A percentile compares a stretch with the other conserved stretches of the same genome.
Conservation (phyloP, 1,140 invertebrate genomes). For the Caenorhabditis tropicalis region DNA sequence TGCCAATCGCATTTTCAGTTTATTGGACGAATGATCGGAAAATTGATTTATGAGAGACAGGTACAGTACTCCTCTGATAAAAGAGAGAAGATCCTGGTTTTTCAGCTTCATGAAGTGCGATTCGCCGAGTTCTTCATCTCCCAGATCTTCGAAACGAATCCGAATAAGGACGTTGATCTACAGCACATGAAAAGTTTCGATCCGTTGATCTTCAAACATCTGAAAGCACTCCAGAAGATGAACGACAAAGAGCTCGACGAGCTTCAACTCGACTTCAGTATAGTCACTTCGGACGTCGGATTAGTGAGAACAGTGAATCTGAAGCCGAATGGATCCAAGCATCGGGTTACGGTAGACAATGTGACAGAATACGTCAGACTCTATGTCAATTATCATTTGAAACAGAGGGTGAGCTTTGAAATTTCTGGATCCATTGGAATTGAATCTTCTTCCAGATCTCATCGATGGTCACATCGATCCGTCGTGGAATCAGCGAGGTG, state of each 20-base stretch:
- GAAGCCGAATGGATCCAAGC: conserved; percentile 39
- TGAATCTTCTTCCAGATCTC: conserved; percentile 1
- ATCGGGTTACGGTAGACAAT: conserved; percentile 47
- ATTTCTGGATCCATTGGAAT: not conserved
- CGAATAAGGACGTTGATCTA: conserved; percentile 25
- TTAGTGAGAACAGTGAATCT: conserved; percentile 38
- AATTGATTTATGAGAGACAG: conserved; percentile 36
- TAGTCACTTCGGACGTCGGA: conserved; percentile 40
- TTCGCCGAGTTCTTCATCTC: conserved; percentile 53
- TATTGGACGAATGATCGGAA: conserved; percentile 51
- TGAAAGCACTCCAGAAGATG: not conserved
- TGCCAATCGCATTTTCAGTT: conserved; percentile 44
- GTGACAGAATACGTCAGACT: conserved; percentile 38
- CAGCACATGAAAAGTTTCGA: conserved; percentile 50
- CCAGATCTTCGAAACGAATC: conserved; percentile 19
- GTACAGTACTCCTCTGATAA: too few species aligned
- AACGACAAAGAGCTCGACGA: conserved; percentile 28
- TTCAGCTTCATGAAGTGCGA: conserved; percentile 42
- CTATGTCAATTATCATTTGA: conserved; percentile 47
- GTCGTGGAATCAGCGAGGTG: conserved; percentile 43
- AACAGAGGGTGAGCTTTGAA: conserved; percentile 29
- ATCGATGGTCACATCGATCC: conserved; percentile 46
- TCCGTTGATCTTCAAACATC: conserved; percentile 42
- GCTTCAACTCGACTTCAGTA: conserved; percentile 47
- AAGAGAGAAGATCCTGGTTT: too few species aligned